These are phyloP conservation scores for Odontocerum albicorne DNA, from an alignment of 2,888 invertebrate genomes.

Conservation along the genomic window DNA sequence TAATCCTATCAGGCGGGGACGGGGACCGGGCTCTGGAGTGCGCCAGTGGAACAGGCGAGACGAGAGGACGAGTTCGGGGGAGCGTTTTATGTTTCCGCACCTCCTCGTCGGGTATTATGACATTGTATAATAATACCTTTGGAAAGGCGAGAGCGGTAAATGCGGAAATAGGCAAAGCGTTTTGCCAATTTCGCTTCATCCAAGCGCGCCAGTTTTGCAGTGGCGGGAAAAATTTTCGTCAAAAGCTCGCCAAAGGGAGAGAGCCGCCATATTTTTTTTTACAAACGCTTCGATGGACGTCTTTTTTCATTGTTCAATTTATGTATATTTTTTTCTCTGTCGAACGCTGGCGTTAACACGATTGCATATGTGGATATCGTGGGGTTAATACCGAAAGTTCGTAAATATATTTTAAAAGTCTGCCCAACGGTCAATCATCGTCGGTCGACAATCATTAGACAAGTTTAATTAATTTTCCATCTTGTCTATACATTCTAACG, in stretches of 20 bases:
- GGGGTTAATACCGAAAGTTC: too few species aligned
- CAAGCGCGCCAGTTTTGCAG: constrained; percentile 22
- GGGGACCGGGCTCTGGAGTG: constrained; percentile 16
- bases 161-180: constrained; percentile 33
- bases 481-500: too few species aligned
- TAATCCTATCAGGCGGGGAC: constrained; percentile 29
- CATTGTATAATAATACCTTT: constrained; percentile 23
- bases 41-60: background rate
- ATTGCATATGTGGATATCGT: constrained; percentile 4
- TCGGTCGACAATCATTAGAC: too few species aligned
- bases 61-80: constrained; percentile 11
- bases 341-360: background rate
- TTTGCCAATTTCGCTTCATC: constrained; percentile 31
- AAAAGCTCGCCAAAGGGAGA: constrained; percentile 31
- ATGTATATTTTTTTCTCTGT: constrained; percentile 15
- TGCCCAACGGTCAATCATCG: too few species aligned
- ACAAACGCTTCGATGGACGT: constrained; percentile 22
- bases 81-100: background rate
- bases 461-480: too few species aligned
- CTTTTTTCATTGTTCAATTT: constrained; percentile 19
- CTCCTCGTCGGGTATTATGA: constrained; percentile 18
- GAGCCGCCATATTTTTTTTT: constrained; percentile 24
- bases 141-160: constrained; percentile 25
- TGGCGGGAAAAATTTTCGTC: constrained; percentile 12
- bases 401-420: too few species aligned